Conservation (phyloP, 1,140 invertebrate genomes). For the Calliphora vicina region DNA sequence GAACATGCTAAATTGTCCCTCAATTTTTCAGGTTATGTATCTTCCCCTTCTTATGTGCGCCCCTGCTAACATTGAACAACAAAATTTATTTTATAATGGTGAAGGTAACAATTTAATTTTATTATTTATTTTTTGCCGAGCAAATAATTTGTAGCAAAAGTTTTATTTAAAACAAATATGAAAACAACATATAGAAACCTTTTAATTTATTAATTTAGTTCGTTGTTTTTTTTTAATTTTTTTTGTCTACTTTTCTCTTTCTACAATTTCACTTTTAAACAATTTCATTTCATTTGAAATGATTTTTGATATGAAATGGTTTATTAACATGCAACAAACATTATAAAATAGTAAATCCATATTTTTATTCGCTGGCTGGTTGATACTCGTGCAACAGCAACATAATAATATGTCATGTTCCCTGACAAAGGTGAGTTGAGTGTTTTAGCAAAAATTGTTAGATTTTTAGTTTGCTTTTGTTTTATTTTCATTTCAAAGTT, state of each 20-base stretch:
- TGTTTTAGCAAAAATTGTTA: neutral
- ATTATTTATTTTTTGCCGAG: neutral
- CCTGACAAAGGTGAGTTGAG: neutral
- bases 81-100: neutral
- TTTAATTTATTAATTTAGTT: constrained; percentile 9
- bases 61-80: neutral
- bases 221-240: neutral
- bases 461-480: too few species aligned
- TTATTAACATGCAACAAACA: neutral
- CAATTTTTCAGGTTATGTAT: neutral
- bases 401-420: neutral
- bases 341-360: neutral
- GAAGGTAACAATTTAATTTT: neutral
- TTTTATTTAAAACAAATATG: neutral
- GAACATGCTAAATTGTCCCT: neutral
- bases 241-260: neutral
- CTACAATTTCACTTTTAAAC: neutral
- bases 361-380: neutral
- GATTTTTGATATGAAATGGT: neutral
- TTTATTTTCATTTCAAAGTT: too few species aligned
- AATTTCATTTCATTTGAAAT: neutral
- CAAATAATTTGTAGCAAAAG: neutral
- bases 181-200: neutral
- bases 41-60: neutral
- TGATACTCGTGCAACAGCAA: neutral